Evolutionary conservation across 1,140 invertebrate genomes (phyloP), one percentile per base, ranked within the genome.

Genomic region (Drosophila parvula): DNA sequence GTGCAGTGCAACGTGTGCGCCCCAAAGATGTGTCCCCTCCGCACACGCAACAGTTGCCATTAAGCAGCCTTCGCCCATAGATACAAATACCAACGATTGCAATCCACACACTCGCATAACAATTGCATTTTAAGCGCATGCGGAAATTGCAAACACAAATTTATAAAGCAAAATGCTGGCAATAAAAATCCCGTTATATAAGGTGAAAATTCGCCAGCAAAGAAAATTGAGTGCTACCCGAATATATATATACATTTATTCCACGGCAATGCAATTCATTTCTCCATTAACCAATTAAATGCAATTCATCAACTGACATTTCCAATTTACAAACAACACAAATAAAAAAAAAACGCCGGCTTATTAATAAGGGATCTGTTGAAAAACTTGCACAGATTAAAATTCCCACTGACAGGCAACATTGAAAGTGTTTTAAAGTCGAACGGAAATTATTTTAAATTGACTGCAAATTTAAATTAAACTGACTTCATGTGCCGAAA

Each of bases 81-180:
- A 44, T 57, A 78, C 43, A 65, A 43, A 73, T 45, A 10, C 27
- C 22, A 8, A 16, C 7, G 28, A 32, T 12, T 43, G 12, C 30
- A 12, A 7, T 10, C 16, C 50, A 55, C 18, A 51, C 5, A 30
- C 22, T 12, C 27, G 53, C 32, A 55, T 18, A 74, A 69, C 56
- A 79, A 79, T 79, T 71, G 70, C 58, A 56, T 58, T 78, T 78
- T 78, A 70, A 78, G 59, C 58, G 53, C 57, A 59, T 45, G 58
- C 83, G 82, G 83, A 86, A 77, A 88, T 86, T 86, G 73, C 82
- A 79, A 82, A 79, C 79, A 74, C 75, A 88, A 82, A 85, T 88
- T 75, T 63, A 79, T 86, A 80, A 51, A 27, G 56, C 44, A 56
- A 27, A 30, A 36, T 16, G 61, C 6, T 27, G 22, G 40, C 38